Conservation (phyloP, 2,113 vertebrate species). For the Sclerurus mexicanus region DNA sequence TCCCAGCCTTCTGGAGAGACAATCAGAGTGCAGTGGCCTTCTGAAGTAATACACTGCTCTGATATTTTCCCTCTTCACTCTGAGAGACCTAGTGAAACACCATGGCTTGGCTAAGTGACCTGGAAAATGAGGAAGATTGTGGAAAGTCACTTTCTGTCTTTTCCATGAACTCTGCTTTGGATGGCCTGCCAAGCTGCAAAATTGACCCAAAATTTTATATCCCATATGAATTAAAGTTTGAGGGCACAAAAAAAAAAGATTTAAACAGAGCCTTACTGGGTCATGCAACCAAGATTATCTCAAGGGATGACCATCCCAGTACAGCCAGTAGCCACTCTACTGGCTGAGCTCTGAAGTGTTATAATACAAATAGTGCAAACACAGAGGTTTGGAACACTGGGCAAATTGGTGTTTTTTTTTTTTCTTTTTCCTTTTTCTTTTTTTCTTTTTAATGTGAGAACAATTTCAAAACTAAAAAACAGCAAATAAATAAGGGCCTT, state of each 20-base stretch:
- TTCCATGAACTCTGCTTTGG: neutral
- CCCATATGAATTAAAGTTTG: neutral
- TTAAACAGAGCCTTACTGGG: neutral
- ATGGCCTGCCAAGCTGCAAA: neutral
- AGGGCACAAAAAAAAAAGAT: neutral
- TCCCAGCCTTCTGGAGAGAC: neutral
- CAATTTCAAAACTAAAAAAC: neutral
- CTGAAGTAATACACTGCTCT: neutral
- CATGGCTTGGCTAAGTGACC: neutral
- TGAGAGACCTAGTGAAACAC: neutral
- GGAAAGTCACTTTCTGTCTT: neutral
- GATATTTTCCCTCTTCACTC: neutral
- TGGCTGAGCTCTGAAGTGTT: neutral
- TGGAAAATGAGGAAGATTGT: neutral
- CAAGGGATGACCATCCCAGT: neutral
- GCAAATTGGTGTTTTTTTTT: neutral
- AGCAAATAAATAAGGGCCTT: neutral
- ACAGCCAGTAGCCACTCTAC: neutral
- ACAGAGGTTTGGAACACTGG: neutral
- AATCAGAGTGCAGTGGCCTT: neutral
- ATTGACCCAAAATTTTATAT: neutral
- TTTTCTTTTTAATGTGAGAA: neutral
- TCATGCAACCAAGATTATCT: neutral
- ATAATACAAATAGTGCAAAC: neutral
- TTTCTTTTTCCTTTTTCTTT: neutral